A percentile compares a stretch with the other conserved stretches of the same genome.
These are phyloP conservation scores for Apotomis turbidana DNA, from an alignment of 2,888 invertebrate species.

Conservation along the genomic window DNA sequence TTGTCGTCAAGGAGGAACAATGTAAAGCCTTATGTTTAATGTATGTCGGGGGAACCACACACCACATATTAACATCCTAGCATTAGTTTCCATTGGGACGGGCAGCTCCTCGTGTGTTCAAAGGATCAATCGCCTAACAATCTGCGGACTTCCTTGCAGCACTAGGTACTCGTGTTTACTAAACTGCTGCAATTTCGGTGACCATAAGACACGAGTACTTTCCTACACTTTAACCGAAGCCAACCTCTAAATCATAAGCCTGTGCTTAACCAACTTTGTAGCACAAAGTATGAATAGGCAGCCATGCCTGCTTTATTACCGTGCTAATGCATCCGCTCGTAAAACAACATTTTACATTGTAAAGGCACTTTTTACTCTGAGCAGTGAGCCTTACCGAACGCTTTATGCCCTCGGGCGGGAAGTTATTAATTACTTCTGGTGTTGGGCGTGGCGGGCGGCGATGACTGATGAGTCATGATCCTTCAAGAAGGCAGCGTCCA, in stretches of 20 bases:
- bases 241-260: constrained; percentile 8
- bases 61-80: too few relatives aligned
- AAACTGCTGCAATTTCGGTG: too few relatives aligned
- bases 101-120: too few relatives aligned
- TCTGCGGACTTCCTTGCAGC: too few relatives aligned
- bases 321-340: constrained; percentile 42
- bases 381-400: constrained; percentile 4
- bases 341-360: constrained; percentile 41
- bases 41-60: too few relatives aligned
- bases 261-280: constrained; percentile 26
- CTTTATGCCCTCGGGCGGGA: constrained; percentile 11
- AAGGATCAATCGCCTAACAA: too few relatives aligned
- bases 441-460: too few relatives aligned
- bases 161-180: too few relatives aligned
- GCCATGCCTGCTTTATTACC: constrained; percentile 36
- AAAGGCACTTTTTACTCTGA: constrained; percentile 28
- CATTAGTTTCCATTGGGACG: too few relatives aligned
- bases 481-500: neutral
- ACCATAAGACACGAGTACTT: too few relatives aligned
- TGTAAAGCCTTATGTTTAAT: too few relatives aligned
- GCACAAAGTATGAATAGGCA: constrained; percentile 37
- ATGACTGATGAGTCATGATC: neutral
- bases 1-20: too few relatives aligned
- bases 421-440: constrained; percentile 1
- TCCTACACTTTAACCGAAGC: neutral